Conservation (phyloP, 2,797 vertebrate genomes). For the Brachyalestes nurse region DNA sequence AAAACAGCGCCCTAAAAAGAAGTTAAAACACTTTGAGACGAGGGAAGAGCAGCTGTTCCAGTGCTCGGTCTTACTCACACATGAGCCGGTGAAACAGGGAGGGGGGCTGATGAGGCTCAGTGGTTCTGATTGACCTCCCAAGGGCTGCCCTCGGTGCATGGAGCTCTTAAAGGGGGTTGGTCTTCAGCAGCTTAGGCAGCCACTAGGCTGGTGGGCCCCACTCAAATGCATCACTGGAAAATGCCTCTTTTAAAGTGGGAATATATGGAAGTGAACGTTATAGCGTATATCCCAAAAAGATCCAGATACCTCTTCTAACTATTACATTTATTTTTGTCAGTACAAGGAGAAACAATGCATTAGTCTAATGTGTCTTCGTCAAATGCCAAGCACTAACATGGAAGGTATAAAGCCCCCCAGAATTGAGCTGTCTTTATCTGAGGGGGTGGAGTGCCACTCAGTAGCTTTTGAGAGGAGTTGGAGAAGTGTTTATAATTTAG, state of each 20-base stretch:
- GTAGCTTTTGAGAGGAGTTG: background rate
- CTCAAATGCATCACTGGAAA: conserved; percentile 10
- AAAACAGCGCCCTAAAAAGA: background rate
- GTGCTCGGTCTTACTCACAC: conserved; percentile 14
- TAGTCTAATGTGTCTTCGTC: no score
- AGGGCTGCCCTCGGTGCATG: conserved; percentile 13
- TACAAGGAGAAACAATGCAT: no score
- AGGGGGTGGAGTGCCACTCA: background rate
- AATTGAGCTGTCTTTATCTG: background rate
- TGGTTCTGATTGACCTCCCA: conserved; percentile 29
- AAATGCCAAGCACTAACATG: background rate
- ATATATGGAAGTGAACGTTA: background rate
- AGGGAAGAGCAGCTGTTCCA: background rate
- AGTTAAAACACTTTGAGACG: background rate
- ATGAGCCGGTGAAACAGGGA: conserved; percentile 33
- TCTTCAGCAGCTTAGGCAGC: background rate
- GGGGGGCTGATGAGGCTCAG: conserved; percentile 33
- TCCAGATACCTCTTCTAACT: background rate
- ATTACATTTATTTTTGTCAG: no score
- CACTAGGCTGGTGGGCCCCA: conserved; percentile 32
- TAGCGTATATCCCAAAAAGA: background rate
- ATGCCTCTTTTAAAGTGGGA: conserved; percentile 34
- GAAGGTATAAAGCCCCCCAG: background rate
- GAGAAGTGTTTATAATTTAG: background rate
- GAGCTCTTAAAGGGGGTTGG: conserved; percentile 45